Evolutionary conservation across 37 sponge, comb jelly and placozoan species (phyloP).

Genomic region (Crambe crambe): DNA sequence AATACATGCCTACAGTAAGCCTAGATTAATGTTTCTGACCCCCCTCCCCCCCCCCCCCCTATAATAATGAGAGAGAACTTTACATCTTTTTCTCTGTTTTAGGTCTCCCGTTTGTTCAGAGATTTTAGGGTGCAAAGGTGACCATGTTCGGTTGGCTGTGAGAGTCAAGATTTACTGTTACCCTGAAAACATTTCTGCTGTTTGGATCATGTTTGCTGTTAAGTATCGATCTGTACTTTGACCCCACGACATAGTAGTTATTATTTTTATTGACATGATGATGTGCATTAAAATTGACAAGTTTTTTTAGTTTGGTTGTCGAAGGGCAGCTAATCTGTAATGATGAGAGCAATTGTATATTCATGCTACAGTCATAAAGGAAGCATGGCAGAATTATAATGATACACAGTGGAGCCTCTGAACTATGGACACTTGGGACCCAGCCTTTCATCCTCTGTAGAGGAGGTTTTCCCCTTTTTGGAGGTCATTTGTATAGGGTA

Average conservation of each 20-base stretch:
- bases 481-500: too few species aligned
- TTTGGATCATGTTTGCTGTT: slow-evolving; percentile 98
- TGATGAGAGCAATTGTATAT: too few species aligned
- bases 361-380: too few species aligned
- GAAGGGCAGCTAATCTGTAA: slow-evolving; percentile 47
- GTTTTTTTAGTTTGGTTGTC: slow-evolving; percentile 45
- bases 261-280: slow-evolving; percentile 1
- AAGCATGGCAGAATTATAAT: too few species aligned
- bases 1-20: slow-evolving; percentile 80
- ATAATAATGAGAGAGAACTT: too few species aligned
- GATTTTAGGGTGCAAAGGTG: slow-evolving; percentile 87
- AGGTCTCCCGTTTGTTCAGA: slow-evolving; percentile 94
- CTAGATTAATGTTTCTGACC: neutral
- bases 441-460: too few species aligned
- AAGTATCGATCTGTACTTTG: slow-evolving; percentile 82
- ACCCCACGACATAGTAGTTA: neutral
- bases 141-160: slow-evolving; percentile 82
- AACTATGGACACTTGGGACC: too few species aligned
- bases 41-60: too few species aligned
- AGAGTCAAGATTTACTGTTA: slow-evolving; percentile 79
- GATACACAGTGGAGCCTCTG: too few species aligned
- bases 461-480: too few species aligned
- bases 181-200: slow-evolving; percentile 89
- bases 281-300: neutral
- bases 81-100: neutral